Evolutionary conservation across 2,888 invertebrate species (phyloP).

Genomic region (Eupeodes latifasciatus): DNA sequence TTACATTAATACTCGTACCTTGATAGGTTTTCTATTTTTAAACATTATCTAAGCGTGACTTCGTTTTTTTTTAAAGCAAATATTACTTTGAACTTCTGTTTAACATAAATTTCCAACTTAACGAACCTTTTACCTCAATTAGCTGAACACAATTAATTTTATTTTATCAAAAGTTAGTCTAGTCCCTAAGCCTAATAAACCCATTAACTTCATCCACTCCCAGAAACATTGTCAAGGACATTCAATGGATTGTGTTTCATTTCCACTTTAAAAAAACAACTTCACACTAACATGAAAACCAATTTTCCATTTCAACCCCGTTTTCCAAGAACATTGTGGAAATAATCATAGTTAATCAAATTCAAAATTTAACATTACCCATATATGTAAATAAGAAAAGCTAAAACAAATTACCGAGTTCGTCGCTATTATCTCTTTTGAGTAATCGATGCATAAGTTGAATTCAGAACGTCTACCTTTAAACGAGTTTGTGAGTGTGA

Average conservation of each 20-base stretch:
- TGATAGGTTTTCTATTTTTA: too few species aligned
- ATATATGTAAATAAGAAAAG: slow-evolving; percentile 70
- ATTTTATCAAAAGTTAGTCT: slow-evolving; percentile 59
- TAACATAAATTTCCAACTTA: slow-evolving; percentile 64
- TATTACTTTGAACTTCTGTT: slow-evolving; percentile 59
- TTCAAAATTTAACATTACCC: slow-evolving; percentile 67
- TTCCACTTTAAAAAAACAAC: slow-evolving; percentile 40
- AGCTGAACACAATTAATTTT: slow-evolving; percentile 64
- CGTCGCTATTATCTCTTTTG: slow-evolving; percentile 55
- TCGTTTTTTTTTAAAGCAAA: background rate
- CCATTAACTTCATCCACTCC: slow-evolving; percentile 70
- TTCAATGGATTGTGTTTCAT: slow-evolving; percentile 45
- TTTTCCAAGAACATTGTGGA: background rate
- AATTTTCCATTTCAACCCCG: background rate
- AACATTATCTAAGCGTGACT: background rate
- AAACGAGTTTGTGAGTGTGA: background rate
- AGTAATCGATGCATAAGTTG: background rate
- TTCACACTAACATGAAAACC: slow-evolving; percentile 11
- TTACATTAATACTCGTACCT: too few species aligned
- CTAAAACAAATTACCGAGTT: slow-evolving; percentile 71
- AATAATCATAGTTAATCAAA: slow-evolving; percentile 65
- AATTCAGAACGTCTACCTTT: slow-evolving; percentile 5
- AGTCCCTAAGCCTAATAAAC: slow-evolving; percentile 61
- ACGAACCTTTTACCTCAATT: slow-evolving; percentile 54
- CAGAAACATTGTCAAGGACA: slow-evolving; percentile 62